Conservation (phyloP, 2,888 invertebrate species). For the Apeira syringaria region DNA sequence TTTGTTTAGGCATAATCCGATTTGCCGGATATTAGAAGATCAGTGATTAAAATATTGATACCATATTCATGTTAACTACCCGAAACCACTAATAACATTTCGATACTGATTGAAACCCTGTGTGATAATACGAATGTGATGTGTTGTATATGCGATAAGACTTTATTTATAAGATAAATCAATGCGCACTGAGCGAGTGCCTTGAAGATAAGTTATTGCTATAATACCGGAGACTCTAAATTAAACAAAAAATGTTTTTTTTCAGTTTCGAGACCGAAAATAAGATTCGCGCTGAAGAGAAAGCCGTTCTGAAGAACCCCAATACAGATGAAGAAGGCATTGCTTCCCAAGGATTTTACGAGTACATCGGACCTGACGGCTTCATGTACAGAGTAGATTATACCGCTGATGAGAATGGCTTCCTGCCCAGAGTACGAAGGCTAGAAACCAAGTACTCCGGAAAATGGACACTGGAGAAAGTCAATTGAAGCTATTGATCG, state of each 20-base stretch:
- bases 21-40: constrained; percentile 10
- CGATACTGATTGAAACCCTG: constrained; percentile 17
- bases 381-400: constrained; percentile 80
- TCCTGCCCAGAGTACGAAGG: constrained; percentile 72
- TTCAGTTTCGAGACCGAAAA: constrained; percentile 80
- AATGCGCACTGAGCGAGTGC: constrained; percentile 2
- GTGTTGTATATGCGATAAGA: constrained; percentile 13
- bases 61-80: constrained; percentile 9
- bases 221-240: neutral
- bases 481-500: constrained; percentile 49
- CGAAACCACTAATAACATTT: constrained; percentile 21
- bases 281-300: constrained; percentile 80
- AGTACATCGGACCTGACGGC: constrained; percentile 80
- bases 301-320: constrained; percentile 75
- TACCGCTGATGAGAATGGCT: constrained; percentile 79
- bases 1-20: constrained; percentile 12
- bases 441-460: constrained; percentile 77
- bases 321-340: constrained; percentile 78
- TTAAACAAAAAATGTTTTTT: too few species aligned
- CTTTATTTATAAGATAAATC: constrained; percentile 2
- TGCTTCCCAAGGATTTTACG: constrained; percentile 77
- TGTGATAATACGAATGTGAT: constrained; percentile 6
- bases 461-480: constrained; percentile 75
- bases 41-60: constrained; percentile 10
- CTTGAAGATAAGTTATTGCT: constrained; percentile 3